Evolutionary conservation across 2,113 vertebrate genomes (phyloP).

Genomic region (Bungarus multicinctus): DNA sequence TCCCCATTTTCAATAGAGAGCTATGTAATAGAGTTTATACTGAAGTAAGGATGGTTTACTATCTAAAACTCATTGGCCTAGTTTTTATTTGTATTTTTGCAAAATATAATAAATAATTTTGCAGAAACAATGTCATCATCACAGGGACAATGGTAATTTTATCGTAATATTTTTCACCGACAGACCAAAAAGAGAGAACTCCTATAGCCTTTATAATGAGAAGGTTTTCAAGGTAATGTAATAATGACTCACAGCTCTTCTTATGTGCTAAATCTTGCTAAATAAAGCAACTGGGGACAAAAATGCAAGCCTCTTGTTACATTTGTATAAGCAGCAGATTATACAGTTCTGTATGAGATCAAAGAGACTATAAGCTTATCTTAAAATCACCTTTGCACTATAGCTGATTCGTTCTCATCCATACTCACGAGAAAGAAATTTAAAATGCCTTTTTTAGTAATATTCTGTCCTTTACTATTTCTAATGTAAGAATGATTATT

Average conservation of each 20-base stretch:
- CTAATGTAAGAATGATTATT: background rate
- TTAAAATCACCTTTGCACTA: background rate
- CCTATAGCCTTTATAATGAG: background rate
- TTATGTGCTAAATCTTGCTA: slow-evolving; percentile 6
- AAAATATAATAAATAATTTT: background rate
- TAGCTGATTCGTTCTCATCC: background rate
- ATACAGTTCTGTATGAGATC: background rate
- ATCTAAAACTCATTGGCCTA: background rate
- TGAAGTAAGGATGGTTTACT: background rate
- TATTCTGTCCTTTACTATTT: background rate
- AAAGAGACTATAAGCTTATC: background rate
- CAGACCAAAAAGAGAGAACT: background rate
- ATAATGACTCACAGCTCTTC: slow-evolving; percentile 2
- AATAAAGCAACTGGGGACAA: slow-evolving; percentile 12
- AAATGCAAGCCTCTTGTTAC: background rate
- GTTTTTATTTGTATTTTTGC: slow-evolving; percentile 11
- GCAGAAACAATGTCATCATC: slow-evolving; percentile 4
- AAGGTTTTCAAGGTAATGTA: slow-evolving; percentile 19
- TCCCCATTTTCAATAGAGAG: background rate
- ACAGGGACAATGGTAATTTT: fast-evolving
- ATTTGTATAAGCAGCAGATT: background rate
- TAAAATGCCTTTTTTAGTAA: background rate
- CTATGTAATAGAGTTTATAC: background rate
- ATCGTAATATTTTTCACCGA: background rate
- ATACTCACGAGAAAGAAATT: background rate